Conservation (phyloP, 1,140 invertebrate species). For the Microplitis mediator region DNA sequence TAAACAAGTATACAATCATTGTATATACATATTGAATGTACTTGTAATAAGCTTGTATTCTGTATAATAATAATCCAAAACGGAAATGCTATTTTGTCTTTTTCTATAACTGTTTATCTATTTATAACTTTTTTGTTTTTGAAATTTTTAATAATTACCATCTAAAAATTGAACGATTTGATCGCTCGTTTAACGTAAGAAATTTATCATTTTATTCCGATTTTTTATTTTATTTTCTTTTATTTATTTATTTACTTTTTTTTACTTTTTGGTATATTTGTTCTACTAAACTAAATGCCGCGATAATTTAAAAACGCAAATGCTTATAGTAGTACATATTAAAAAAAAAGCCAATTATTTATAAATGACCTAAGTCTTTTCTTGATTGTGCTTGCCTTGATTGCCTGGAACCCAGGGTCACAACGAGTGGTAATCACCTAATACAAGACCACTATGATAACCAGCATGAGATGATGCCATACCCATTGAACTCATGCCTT, state of each 20-base stretch:
- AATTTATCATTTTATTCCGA: background rate
- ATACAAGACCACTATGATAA: conserved; percentile 58
- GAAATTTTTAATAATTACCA: background rate
- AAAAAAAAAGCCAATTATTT: conserved; percentile 2
- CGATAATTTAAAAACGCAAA: background rate
- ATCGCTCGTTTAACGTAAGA: background rate
- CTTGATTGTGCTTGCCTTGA: conserved; percentile 54
- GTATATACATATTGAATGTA: conserved; percentile 28
- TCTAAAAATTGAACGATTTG: conserved; percentile 30
- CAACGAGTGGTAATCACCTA: conserved; percentile 61
- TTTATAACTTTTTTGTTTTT: background rate
- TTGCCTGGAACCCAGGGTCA: conserved; percentile 59
- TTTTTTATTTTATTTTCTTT: background rate
- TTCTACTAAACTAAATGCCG: background rate
- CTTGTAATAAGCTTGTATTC: conserved; percentile 3
- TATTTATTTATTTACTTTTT: background rate
- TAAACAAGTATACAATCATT: conserved; percentile 3
- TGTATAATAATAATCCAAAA: conserved; percentile 15
- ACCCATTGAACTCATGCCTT: conserved; percentile 55
- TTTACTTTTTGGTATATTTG: conserved; percentile 10
- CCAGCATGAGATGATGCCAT: conserved; percentile 56
- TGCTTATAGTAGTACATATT: background rate
- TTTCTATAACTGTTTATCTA: conserved; percentile 33
- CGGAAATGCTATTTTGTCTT: conserved; percentile 47
- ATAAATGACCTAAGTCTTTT: conserved; percentile 51